Percentiles rank a stretch among this genome's conserved stretches.
Conservation (phyloP, 2,888 invertebrate species). For the Ormyrus pomaceus region DNA sequence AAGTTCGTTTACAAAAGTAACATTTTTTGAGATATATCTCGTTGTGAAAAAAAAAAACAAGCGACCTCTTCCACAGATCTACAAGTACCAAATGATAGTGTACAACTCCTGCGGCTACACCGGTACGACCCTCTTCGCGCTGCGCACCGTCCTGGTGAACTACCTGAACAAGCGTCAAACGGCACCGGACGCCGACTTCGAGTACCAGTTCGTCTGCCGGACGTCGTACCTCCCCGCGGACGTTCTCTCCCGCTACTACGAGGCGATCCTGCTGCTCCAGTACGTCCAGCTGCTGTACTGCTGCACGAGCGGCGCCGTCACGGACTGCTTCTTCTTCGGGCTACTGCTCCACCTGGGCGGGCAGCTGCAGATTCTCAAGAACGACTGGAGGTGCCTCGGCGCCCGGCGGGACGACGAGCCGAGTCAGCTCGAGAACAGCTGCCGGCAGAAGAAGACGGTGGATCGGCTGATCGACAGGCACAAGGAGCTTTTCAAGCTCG, state of each 20-base stretch:
- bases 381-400: conserved; percentile 32
- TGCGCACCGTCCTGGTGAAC: conserved; percentile 36
- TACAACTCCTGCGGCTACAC: conserved; percentile 48
- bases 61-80: conserved; percentile 15
- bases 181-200: conserved; percentile 8
- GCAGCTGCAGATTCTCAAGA: conserved; percentile 47
- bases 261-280: conserved; percentile 15
- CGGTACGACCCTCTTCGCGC: conserved; percentile 39
- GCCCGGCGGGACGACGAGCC: too few species aligned
- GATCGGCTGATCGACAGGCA: conserved; percentile 27
- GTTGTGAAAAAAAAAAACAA: too few species aligned
- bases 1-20: too few species aligned
- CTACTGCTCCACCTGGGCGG: conserved; percentile 47
- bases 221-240: conserved; percentile 40
- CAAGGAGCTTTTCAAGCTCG: conserved; percentile 31
- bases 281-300: conserved; percentile 44
- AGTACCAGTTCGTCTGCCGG: conserved; percentile 39
- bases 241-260: conserved; percentile 14
- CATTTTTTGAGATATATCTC: too few species aligned
- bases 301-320: conserved; percentile 44
- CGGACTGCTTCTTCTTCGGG: conserved; percentile 52
- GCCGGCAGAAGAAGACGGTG: neutral
- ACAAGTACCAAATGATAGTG: conserved; percentile 45
- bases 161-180: conserved; percentile 7
- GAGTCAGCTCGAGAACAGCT: too few species aligned